Evolutionary conservation across 2,888 invertebrate genomes (phyloP), one percentile per base, ranked within the genome.

Genomic region (Eristalinus sepulchralis): DNA sequence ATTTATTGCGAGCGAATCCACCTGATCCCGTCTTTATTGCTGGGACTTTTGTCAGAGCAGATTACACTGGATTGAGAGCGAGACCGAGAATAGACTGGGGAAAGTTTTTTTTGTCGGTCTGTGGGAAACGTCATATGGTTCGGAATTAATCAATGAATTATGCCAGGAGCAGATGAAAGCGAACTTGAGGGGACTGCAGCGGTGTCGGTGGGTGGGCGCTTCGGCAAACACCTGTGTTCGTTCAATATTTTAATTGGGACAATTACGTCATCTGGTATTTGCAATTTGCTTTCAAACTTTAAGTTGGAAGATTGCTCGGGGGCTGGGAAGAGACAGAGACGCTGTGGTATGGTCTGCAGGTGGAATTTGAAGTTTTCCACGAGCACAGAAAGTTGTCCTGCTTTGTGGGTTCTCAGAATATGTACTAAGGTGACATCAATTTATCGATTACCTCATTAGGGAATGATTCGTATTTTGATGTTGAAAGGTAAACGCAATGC

Each of bases 1-100:
- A 79, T 72, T 79, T 79, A 79, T 66, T 53, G 34, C 62, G 9
- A 68, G 10, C 34, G 55, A 55, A 55, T 34, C 68, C 71, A 79
- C 72, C 72, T 79, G 79, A 67, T 72, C 20, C 53, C 36, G 10
- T 31, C 31, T 62, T 36, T 20, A 27, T 22, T 34, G 60, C 17
- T 27, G 27, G 34, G 57, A 60, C 33, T 63, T 63, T 34, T 11
- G n/a, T 5, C 2, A 33, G 31, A 31, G n/a, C 11, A 60, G 67
- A 47, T 17, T 47, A 53, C 55, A 47, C 53, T 68, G 34, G 39
- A 67, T 53, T 53, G 34, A 13, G 55, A 4, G 2, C 20, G n/a
- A 13, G 55, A 4, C 2, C 20, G n/a, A 13, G 59, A 34, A 70
- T 57, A 59, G 36, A 70, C 27, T 59, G 13, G 17, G 36, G 24